Evolutionary conservation across 2,797 vertebrate species (phyloP).

Genomic region (Poecilia picta): DNA sequence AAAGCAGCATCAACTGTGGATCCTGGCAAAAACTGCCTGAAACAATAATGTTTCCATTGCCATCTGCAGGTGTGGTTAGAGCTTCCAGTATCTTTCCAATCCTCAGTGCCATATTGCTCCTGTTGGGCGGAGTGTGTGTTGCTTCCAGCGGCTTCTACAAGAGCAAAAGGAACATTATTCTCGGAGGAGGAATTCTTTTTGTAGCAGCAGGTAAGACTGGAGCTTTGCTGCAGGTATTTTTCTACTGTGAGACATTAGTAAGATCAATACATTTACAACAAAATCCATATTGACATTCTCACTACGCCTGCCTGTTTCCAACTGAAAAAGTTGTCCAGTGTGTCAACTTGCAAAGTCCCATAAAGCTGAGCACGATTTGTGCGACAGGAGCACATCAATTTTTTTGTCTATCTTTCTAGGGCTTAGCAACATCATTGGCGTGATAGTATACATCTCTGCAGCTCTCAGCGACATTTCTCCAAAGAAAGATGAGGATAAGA

Average conservation of each 20-base stretch:
- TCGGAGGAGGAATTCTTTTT: conserved; percentile 92
- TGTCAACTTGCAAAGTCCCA: conserved; percentile 20
- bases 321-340: conserved; percentile 21
- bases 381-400: conserved; percentile 28
- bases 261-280: background rate
- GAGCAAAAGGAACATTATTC: conserved; percentile 91
- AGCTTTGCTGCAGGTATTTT: background rate
- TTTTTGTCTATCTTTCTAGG: conserved; percentile 72
- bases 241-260: background rate
- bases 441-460: conserved; percentile 94
- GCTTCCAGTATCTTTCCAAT: conserved; percentile 97
- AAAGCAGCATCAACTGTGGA: background rate
- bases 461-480: conserved; percentile 92
- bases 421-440: conserved; percentile 96
- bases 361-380: conserved; percentile 28
- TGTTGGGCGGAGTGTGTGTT: conserved; percentile 92
- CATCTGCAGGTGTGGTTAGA: conserved; percentile 87
- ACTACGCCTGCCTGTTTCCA: conserved; percentile 11
- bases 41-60: background rate
- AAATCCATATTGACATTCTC: background rate
- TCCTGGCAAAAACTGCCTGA: too few species aligned
- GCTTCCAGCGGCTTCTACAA: conserved; percentile 92
- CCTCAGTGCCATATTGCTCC: conserved; percentile 91
- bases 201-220: conserved; percentile 88
- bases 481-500: conserved; percentile 92